phyloP scores from a whole-genome alignment of 1,140 invertebrate genomes.

The Brachionus rubens region DNA sequence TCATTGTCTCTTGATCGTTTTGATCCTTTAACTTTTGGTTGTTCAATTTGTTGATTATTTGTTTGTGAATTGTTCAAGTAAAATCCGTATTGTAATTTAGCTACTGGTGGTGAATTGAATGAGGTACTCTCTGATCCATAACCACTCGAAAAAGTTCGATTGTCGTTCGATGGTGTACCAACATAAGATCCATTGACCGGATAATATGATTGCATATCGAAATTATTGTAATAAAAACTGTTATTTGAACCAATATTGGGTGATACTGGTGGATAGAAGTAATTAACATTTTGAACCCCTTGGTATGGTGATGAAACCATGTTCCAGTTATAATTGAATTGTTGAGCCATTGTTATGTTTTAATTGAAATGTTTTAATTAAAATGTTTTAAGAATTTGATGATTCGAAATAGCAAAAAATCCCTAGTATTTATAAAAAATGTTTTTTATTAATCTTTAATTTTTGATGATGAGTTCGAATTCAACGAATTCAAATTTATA shows the following conservation, averaged over 20 bases:
- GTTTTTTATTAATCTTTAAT: not conserved
- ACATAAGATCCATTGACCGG: not conserved
- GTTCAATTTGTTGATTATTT: not conserved
- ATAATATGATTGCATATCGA: not conserved
- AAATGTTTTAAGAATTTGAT: too few relatives aligned
- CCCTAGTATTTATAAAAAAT: not conserved
- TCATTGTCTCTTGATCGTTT: not conserved
- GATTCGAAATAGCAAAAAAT: not conserved
- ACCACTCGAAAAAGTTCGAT: constrained; percentile 18
- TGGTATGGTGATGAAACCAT: not conserved
- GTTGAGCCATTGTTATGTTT: constrained; percentile 3
- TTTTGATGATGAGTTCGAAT: not conserved
- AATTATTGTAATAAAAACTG: not conserved
- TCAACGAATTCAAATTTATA: not conserved
- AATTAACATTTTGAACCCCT: not conserved
- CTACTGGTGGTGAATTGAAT: constrained; percentile 22
- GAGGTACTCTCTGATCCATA: not conserved
- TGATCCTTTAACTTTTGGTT: not conserved
- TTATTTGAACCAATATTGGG: not conserved
- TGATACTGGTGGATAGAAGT: not conserved
- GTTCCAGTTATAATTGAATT: constrained; percentile 6
- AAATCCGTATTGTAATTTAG: not conserved
- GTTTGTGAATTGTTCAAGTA: not conserved
- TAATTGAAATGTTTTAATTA: not conserved
- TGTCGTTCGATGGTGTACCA: not conserved